Evolutionary conservation across 2,888 invertebrate genomes (phyloP).

Genomic region (Barypeithes pellucidus): DNA sequence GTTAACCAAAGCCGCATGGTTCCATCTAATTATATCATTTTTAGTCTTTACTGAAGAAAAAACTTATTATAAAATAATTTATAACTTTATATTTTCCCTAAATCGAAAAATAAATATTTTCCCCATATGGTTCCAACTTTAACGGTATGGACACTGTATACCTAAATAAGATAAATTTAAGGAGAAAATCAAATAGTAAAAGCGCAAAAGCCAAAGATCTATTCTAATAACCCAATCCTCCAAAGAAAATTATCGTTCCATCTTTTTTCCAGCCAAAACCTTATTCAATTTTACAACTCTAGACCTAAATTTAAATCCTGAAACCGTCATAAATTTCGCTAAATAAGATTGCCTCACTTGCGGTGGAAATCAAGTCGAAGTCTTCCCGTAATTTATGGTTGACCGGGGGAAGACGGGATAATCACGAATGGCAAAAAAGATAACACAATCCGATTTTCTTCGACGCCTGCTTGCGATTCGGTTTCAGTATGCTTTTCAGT

Average conservation of each 20-base stretch:
- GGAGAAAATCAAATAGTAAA: no score
- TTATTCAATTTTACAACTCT: conserved; percentile 46
- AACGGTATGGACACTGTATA: no score
- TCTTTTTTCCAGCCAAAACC: conserved; percentile 41
- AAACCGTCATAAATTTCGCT: conserved; percentile 50
- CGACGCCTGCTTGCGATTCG: conserved; percentile 62
- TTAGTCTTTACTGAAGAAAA: no score
- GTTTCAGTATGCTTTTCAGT: conserved; percentile 66
- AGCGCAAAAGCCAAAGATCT: no score
- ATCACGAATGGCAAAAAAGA: conserved; percentile 72
- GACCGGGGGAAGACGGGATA: conserved; percentile 62
- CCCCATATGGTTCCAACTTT: no score
- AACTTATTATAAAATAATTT: no score
- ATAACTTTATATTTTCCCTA: no score
- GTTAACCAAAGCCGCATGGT: no score
- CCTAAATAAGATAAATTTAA: no score
- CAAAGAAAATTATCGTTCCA: conserved; percentile 26
- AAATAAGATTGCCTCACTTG: conserved; percentile 61
- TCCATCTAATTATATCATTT: no score
- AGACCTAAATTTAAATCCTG: conserved; percentile 48
- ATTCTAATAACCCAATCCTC: conserved; percentile 20
- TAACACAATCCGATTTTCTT: conserved; percentile 71
- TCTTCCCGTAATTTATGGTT: conserved; percentile 64
- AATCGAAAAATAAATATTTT: no score
- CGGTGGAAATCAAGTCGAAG: conserved; percentile 67